These are phyloP conservation scores for Melanaphis sacchari DNA, from an alignment of 1,140 invertebrate species.

Conservation along the genomic window DNA sequence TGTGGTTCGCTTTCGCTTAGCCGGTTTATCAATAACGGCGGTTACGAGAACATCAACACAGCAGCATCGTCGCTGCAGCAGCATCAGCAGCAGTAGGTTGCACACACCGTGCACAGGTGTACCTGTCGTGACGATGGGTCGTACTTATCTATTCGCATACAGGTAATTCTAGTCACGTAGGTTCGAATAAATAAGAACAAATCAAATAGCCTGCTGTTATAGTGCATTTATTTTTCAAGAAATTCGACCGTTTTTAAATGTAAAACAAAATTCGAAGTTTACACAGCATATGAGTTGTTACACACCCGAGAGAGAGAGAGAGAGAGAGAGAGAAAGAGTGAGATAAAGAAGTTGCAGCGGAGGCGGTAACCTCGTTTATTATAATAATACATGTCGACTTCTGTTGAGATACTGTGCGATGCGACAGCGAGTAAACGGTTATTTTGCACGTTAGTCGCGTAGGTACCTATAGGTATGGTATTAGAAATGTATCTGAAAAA, in stretches of 20 bases:
- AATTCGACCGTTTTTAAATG: background rate
- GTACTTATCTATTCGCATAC: background rate
- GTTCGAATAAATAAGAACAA: background rate
- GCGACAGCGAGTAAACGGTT: background rate
- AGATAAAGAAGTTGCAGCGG: too few relatives aligned
- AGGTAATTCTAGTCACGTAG: background rate
- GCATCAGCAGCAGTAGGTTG: too few relatives aligned
- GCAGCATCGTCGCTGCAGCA: background rate
- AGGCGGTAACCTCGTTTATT: too few relatives aligned
- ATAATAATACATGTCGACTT: background rate
- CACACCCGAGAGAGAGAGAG: too few relatives aligned
- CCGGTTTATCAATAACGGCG: background rate
- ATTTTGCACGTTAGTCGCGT: background rate
- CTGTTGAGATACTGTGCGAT: background rate
- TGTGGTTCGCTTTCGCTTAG: conserved; percentile 19
- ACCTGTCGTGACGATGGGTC: background rate
- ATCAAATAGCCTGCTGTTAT: background rate
- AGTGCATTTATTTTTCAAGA: background rate
- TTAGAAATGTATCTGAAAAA: background rate
- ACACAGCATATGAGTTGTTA: too few relatives aligned
- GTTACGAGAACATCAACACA: background rate
- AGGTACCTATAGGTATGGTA: background rate
- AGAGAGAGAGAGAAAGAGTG: too few relatives aligned
- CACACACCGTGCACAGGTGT: background rate
- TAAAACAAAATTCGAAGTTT: background rate